phyloP scores from a whole-genome alignment of 2,888 invertebrate genomes.

The Polymixis flavicincta region DNA sequence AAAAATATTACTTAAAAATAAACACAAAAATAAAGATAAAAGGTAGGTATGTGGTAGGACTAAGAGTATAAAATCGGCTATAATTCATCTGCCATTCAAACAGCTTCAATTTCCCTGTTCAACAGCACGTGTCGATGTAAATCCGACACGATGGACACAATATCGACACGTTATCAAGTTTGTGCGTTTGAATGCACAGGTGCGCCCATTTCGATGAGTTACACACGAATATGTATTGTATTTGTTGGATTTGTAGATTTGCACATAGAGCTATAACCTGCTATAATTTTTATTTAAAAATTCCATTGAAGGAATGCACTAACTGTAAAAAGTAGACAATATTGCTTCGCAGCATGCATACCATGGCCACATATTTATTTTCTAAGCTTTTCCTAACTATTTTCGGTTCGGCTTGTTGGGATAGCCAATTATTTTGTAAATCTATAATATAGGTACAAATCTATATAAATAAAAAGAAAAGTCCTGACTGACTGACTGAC shows the following conservation, averaged over 20 bases:
- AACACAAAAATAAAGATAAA: too few relatives aligned
- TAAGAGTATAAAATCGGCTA: conserved; percentile 1
- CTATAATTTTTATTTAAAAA: not conserved
- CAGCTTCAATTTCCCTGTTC: conserved; percentile 51
- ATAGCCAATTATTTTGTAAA: too few relatives aligned
- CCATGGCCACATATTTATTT: too few relatives aligned
- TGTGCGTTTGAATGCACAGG: conserved; percentile 37
- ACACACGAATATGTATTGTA: conserved; percentile 8
- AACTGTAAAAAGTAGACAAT: too few relatives aligned
- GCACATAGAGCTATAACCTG: too few relatives aligned
- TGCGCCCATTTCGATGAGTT: conserved; percentile 1
- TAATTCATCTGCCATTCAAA: conserved; percentile 21
- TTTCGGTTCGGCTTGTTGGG: too few relatives aligned
- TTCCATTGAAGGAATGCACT: not conserved
- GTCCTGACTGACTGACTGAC: too few relatives aligned
- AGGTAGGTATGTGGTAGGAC: not conserved
- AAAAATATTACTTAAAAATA: too few relatives aligned
- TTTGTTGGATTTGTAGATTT: not conserved
- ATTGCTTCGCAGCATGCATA: too few relatives aligned
- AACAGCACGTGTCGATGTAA: conserved; percentile 5
- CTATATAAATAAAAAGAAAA: too few relatives aligned
- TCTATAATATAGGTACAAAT: too few relatives aligned
- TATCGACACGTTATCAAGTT: conserved; percentile 33
- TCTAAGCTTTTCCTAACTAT: too few relatives aligned
- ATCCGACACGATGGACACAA: conserved; percentile 18